These are phyloP conservation scores for Alethe diademata DNA, from an alignment of 2,113 vertebrate genomes.

Conservation along the genomic window DNA sequence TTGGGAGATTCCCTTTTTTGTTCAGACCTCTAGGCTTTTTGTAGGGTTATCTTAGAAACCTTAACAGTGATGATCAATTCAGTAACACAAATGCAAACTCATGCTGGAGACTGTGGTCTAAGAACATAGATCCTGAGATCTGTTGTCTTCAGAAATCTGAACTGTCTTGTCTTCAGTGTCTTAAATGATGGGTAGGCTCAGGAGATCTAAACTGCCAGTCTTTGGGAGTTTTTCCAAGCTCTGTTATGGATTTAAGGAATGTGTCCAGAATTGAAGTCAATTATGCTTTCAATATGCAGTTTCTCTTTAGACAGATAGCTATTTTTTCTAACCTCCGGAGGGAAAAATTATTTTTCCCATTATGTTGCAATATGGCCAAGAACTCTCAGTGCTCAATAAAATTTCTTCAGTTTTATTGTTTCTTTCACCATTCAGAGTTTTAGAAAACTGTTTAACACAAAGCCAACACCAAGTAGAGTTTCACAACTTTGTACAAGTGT, in stretches of 20 bases:
- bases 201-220: background rate
- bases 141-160: background rate
- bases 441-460: background rate
- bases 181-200: background rate
- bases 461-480: background rate
- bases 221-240: background rate
- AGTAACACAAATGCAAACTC: background rate
- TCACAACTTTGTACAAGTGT: background rate
- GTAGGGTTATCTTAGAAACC: background rate
- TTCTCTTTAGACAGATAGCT: background rate
- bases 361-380: background rate
- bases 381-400: background rate
- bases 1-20: background rate
- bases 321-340: background rate
- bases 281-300: background rate
- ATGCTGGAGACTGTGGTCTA: background rate
- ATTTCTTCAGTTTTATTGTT: background rate
- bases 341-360: conserved; percentile 2
- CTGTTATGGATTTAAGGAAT: background rate
- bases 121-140: rapidly evolving
- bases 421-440: background rate
- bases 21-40: background rate
- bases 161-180: background rate
- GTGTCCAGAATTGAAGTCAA: background rate
- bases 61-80: background rate